These are phyloP conservation scores for Cremastinae sp. DNA, from an alignment of 2,888 invertebrate genomes.

Conservation along the genomic window DNA sequence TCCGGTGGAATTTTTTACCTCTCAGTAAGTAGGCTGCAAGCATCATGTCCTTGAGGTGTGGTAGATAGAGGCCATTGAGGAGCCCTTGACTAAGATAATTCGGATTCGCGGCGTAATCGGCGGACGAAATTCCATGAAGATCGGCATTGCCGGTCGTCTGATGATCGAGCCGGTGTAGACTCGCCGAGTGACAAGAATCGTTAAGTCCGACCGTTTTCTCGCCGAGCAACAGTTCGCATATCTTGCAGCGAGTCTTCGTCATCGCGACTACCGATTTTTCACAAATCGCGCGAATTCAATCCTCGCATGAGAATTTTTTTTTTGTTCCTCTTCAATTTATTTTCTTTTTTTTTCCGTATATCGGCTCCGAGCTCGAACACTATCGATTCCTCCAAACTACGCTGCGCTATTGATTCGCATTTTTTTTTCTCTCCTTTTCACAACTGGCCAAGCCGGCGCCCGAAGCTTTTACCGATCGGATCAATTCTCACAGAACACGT, in stretches of 20 bases:
- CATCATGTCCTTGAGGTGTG: slow-evolving; percentile 85
- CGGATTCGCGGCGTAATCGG: slow-evolving; percentile 68
- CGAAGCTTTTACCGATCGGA: no score
- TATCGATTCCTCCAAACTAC: no score
- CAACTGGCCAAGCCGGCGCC: no score
- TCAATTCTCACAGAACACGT: no score
- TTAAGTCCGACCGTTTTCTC: slow-evolving; percentile 71
- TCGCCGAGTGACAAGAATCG: slow-evolving; percentile 74
- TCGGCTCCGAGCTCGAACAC: no score
- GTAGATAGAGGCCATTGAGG: slow-evolving; percentile 80
- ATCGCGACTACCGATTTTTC: slow-evolving; percentile 63
- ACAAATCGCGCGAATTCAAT: no score
- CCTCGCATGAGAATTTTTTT: no score
- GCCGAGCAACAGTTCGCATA: slow-evolving; percentile 74
- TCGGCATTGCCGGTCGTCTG: slow-evolving; percentile 61
- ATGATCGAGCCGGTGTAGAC: slow-evolving; percentile 71
- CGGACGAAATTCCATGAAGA: slow-evolving; percentile 62
- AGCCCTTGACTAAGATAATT: slow-evolving; percentile 71
- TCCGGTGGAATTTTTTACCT: slow-evolving; percentile 78
- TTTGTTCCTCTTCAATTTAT: no score
- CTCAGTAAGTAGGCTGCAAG: slow-evolving; percentile 84
- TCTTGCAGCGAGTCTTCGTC: slow-evolving; percentile 75
- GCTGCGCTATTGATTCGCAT: no score
- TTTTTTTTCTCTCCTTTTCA: no score
- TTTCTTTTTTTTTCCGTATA: no score